phyloP scores from a whole-genome alignment of 2,797 vertebrate genomes.

The Cynopterus sphinx region DNA sequence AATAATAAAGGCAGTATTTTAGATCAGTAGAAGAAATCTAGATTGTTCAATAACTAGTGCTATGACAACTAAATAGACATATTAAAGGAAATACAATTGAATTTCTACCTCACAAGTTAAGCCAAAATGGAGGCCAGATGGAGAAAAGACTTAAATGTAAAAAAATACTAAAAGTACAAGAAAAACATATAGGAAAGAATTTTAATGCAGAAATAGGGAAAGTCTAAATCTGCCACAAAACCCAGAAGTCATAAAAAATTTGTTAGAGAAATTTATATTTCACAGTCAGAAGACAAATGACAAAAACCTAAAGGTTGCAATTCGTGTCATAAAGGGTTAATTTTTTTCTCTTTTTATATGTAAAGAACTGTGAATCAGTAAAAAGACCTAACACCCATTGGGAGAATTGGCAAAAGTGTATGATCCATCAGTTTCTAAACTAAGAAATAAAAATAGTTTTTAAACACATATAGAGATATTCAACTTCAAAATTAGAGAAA shows the following conservation, averaged over 20 bases:
- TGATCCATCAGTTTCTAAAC: not conserved
- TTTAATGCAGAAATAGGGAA: not conserved
- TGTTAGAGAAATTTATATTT: conserved; percentile 16
- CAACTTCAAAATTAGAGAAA: conserved; percentile 34
- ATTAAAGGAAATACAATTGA: not conserved
- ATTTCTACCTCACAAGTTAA: conserved; percentile 16
- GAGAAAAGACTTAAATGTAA: conserved; percentile 46
- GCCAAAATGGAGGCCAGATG: conserved; percentile 21
- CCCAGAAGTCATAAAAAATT: conserved; percentile 18
- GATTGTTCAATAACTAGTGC: conserved; percentile 33
- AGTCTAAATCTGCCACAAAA: conserved; percentile 17
- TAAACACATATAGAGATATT: conserved; percentile 11
- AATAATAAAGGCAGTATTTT: conserved; percentile 38
- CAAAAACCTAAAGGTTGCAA: not conserved
- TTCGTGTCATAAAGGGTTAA: not conserved
- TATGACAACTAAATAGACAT: not conserved
- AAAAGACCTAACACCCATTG: not conserved
- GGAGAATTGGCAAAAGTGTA: not conserved
- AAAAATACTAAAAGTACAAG: conserved; percentile 25
- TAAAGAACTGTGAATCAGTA: conserved; percentile 25
- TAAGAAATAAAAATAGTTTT: conserved; percentile 37
- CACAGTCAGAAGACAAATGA: conserved; percentile 3
- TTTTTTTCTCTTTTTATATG: not conserved
- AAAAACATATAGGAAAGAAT: not conserved
- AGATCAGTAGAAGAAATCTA: conserved; percentile 9